These are phyloP conservation scores for Nomada lathburiana DNA, from an alignment of 2,888 invertebrate species.

Conservation along the genomic window DNA sequence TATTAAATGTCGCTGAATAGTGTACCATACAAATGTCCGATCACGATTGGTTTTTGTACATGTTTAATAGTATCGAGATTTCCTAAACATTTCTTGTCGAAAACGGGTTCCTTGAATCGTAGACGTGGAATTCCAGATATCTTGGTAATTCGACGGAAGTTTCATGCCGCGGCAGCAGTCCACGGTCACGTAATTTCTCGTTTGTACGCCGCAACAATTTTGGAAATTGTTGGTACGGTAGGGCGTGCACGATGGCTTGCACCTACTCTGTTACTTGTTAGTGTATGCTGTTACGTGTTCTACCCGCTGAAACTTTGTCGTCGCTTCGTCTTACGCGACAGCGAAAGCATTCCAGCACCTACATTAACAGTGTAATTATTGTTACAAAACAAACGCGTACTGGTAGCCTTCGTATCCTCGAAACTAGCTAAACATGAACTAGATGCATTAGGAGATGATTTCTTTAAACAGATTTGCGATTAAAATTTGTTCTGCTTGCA, in stretches of 20 bases:
- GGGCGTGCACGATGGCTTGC: neutral
- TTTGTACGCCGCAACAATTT: conserved; percentile 20
- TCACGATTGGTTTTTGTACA: too few relatives aligned
- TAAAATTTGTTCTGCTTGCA: too few relatives aligned
- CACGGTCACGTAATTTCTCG: conserved; percentile 4
- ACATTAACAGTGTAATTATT: conserved; percentile 25
- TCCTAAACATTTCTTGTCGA: neutral
- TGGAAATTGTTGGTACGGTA: conserved; percentile 16
- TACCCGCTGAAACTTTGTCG: conserved; percentile 7
- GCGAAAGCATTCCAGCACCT: neutral
- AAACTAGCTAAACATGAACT: neutral
- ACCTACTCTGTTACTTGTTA: neutral
- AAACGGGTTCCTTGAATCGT: neutral
- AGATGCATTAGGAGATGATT: neutral
- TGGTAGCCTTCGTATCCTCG: neutral
- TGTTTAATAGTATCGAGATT: neutral
- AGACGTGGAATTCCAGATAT: neutral
- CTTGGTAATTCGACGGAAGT: neutral
- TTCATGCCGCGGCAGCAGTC: neutral
- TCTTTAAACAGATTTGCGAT: too few relatives aligned
- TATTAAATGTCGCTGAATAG: too few relatives aligned
- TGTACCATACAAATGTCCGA: too few relatives aligned
- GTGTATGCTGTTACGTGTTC: neutral
- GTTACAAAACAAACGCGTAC: conserved; percentile 4
- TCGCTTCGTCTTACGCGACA: neutral